Base-by-base conservation (phyloP, 2,888 invertebrate genomes). In the Spicauda simplicius region DNA sequence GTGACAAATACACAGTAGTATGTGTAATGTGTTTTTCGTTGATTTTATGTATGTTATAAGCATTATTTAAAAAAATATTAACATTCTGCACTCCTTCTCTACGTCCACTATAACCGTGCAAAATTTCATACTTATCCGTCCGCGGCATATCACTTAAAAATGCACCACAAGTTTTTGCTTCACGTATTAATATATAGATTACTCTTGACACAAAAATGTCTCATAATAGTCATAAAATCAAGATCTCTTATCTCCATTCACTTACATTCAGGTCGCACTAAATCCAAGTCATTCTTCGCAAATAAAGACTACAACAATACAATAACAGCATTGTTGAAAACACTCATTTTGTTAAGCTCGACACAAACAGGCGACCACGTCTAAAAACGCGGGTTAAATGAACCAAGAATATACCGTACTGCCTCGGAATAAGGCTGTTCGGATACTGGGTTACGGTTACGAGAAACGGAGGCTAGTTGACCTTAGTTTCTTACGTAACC, bases 401-500 rank as follows among this genome's bases (percentile, higher is more conserved):
- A 2, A 41, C 18, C n/a, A 8, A 64, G 48, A 63, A 19, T 57
- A 50, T 18, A 61, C 57, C 60, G 56, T 69, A 61, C 30, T 12
- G 0, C 45, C 5, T 14, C 5, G 60, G 1, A 11, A 60, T 64
- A 69, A 19, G 60, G 68, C 12, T 16, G 54, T 14, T 55, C 33
- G 16, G 30, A 30, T 67, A 53, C 59, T 61, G 18, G 66, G 66
- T 58, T 53, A 60, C 41, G 65, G 59, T 60, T 55, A 33, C 25
- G 33, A 20, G 19, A 45, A 45, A 61, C 41, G 41, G 19, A 59
- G 65, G 55, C 65, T 45, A 50, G 53, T 58, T 64, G 71, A 70
- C 70, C 72, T 70, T 69, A 72, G 69, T 69, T 66, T 70, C 73
- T 74, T 74, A 74, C 64, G 69, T 74, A 74, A 74, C 61, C 59